Percentiles rank a stretch among this genome's conserved stretches.
These are phyloP conservation scores for Cephus cinctus DNA, from an alignment of 1,140 invertebrate species.

Conservation along the genomic window DNA sequence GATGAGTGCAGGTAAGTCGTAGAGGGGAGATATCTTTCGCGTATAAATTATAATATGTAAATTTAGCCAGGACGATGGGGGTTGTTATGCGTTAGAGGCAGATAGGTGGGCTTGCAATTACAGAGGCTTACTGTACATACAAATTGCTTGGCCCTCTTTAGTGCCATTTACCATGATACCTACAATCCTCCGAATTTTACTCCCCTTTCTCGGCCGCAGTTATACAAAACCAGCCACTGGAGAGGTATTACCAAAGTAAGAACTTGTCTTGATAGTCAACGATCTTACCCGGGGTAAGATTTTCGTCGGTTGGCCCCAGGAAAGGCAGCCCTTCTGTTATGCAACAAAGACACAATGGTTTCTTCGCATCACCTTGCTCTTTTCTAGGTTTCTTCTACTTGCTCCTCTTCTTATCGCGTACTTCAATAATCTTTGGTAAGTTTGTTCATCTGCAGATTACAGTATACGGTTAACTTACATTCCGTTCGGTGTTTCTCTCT, in stretches of 20 bases:
- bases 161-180: conserved; percentile 26
- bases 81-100: conserved; percentile 17
- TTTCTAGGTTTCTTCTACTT: no score
- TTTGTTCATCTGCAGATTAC: no score
- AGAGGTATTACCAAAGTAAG: conserved; percentile 31
- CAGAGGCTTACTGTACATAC: conserved; percentile 40
- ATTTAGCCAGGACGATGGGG: conserved; percentile 14
- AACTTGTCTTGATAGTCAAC: conserved; percentile 29
- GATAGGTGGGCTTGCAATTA: conserved; percentile 40
- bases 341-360: neutral
- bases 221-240: conserved; percentile 25
- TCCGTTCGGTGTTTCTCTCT: no score
- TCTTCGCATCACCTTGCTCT: neutral
- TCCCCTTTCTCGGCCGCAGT: conserved; percentile 7
- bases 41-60: conserved; percentile 47
- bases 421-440: no score
- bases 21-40: conserved; percentile 29
- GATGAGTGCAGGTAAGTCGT: neutral
- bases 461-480: no score
- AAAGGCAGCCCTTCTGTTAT: neutral
- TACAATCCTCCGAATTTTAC: conserved; percentile 3
- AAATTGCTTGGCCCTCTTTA: conserved; percentile 27
- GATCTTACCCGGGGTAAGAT: conserved; percentile 31
- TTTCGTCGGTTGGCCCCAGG: conserved; percentile 19
- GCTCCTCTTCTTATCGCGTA: no score